A percentile compares a stretch with the other conserved stretches of the same genome.
Evolutionary conservation across 2,113 vertebrate species (phyloP).

Genomic region (Microtus oregoni): DNA sequence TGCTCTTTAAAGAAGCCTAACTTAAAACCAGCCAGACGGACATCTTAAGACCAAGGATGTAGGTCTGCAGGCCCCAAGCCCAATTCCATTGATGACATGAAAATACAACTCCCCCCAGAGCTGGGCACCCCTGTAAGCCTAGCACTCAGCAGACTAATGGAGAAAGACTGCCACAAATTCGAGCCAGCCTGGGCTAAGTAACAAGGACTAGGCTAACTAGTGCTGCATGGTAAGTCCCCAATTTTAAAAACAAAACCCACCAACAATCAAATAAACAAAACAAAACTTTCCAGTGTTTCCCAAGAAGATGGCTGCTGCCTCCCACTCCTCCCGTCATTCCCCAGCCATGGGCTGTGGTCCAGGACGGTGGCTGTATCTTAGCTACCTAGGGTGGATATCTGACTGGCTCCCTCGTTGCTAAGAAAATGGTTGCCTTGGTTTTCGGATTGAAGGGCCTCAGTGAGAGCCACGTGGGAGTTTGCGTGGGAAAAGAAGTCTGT

Average conservation of each 20-base stretch:
- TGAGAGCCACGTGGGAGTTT: slow-evolving; percentile 83
- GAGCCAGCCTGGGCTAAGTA: background rate
- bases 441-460: slow-evolving; percentile 78
- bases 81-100: background rate
- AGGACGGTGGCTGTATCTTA: slow-evolving; percentile 67
- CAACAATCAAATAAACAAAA: background rate
- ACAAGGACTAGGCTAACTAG: background rate
- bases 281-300: slow-evolving; percentile 10
- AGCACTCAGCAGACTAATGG: background rate
- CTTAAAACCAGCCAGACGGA: background rate
- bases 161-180: background rate
- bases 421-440: slow-evolving; percentile 88
- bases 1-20: too few relatives aligned
- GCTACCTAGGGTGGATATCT: slow-evolving; percentile 8
- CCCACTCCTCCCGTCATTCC: background rate
- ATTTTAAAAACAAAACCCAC: background rate
- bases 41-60: background rate
- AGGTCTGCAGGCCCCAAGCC: background rate
- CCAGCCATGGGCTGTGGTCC: slow-evolving; percentile 43
- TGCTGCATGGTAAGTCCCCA: background rate
- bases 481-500: slow-evolving; percentile 86
- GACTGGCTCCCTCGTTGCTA: slow-evolving; percentile 86
- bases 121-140: background rate
- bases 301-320: slow-evolving; percentile 43
- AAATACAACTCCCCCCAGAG: background rate